phyloP scores from a whole-genome alignment of 2,113 vertebrate genomes.

The Thunnus thynnus region DNA sequence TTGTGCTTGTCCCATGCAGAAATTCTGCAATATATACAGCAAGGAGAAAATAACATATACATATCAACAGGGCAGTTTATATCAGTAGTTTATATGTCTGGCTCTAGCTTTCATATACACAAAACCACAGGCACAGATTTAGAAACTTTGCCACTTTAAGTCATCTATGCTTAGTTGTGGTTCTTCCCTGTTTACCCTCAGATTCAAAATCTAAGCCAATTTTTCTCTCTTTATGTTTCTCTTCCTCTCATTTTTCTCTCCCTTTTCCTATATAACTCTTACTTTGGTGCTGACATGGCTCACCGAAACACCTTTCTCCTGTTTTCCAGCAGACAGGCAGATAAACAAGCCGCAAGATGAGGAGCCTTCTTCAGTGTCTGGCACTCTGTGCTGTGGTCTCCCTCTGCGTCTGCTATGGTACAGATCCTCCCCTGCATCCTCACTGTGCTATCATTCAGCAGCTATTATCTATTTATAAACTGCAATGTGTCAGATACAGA shows the following conservation, averaged over 20 bases:
- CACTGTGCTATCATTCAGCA: not conserved
- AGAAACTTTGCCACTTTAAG: slow-evolving; percentile 24
- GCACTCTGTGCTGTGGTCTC: slow-evolving; percentile 70
- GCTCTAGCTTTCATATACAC: not conserved
- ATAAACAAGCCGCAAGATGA: slow-evolving; percentile 67
- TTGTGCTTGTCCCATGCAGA: slow-evolving; percentile 6
- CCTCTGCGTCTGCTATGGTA: slow-evolving; percentile 77
- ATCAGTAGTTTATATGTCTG: not conserved
- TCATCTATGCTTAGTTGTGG: slow-evolving; percentile 27
- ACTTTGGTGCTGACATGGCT: not conserved
- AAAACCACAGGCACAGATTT: slow-evolving; percentile 47
- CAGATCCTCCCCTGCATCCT: not conserved
- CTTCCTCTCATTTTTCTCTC: not conserved
- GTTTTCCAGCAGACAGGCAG: slow-evolving; percentile 36
- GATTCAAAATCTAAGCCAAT: not conserved
- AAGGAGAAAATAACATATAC: not conserved
- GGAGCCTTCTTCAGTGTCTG: slow-evolving; percentile 68
- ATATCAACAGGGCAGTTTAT: not conserved
- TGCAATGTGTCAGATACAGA: not conserved
- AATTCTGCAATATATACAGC: not conserved
- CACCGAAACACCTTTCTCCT: slow-evolving; percentile 27
- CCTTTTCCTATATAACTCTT: not conserved
- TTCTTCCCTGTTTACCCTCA: slow-evolving; percentile 22
- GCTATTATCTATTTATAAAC: not conserved
- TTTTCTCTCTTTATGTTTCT: not conserved